Evolutionary conservation across 2,797 vertebrate species (phyloP).

Genomic region (Telmatherina bonti): DNA sequence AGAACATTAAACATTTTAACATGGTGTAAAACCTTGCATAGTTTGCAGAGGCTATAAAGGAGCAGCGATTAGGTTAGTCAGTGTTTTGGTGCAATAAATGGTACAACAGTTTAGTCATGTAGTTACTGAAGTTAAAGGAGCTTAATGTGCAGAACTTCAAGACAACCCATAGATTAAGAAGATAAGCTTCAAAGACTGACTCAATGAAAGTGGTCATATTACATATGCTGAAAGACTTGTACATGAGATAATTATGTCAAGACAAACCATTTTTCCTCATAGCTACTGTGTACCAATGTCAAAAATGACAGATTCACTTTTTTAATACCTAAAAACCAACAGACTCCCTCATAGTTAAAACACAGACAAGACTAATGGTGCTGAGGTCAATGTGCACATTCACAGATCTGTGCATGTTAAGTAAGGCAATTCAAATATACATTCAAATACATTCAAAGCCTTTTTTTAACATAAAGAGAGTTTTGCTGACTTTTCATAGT

Average conservation of each 20-base stretch:
- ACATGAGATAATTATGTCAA: background rate
- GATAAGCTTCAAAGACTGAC: background rate
- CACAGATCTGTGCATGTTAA: background rate
- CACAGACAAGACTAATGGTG: background rate
- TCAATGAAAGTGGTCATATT: background rate
- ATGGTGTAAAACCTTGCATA: background rate
- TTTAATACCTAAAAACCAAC: background rate
- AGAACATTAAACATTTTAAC: background rate
- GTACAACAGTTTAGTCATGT: background rate
- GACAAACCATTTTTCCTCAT: background rate
- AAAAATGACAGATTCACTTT: no score
- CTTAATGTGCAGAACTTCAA: no score
- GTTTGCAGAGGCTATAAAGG: background rate
- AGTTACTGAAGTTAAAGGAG: background rate
- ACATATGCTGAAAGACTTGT: background rate
- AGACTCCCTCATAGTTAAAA: background rate
- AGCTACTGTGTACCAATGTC: background rate
- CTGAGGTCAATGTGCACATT: background rate
- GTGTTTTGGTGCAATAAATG: background rate
- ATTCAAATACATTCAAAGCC: background rate
- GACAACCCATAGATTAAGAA: no score
- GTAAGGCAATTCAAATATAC: constrained; percentile 8
- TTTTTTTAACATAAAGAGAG: background rate
- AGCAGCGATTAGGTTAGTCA: background rate
- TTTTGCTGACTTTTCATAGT: background rate